Evolutionary conservation across 64 coral and sea anemone species (phyloP).

Genomic region (Actinia tenebrosa): DNA sequence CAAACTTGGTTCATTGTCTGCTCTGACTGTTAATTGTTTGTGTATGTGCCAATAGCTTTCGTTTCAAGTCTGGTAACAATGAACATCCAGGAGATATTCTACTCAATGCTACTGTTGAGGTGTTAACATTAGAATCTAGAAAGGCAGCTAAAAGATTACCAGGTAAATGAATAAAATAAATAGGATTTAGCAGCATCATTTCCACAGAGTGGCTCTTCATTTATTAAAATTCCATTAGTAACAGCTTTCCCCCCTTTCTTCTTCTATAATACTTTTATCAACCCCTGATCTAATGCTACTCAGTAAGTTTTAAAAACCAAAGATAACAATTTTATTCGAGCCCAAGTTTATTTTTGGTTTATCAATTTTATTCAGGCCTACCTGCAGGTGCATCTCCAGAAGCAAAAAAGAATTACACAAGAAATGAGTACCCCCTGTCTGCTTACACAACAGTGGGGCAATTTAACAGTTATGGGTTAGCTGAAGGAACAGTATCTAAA

Average conservation of each 20-base stretch:
- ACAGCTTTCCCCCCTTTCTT: no score
- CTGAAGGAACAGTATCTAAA: conserved; percentile 48
- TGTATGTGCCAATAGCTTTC: conserved; percentile 54
- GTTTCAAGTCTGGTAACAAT: conserved; percentile 90
- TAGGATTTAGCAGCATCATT: no score
- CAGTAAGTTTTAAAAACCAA: no score
- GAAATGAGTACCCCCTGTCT: conserved; percentile 56
- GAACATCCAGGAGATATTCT: conserved; percentile 96
- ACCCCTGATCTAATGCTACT: no score
- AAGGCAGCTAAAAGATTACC: conserved; percentile 45
- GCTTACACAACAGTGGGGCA: conserved; percentile 62
- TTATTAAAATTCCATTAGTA: no score
- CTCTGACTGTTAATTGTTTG: no score
- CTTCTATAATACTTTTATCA: no score
- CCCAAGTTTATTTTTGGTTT: background rate
- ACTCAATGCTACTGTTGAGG: conserved; percentile 88
- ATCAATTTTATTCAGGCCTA: background rate
- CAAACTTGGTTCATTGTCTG: no score
- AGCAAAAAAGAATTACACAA: conserved; percentile 65
- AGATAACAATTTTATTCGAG: no score
- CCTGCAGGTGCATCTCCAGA: conserved; percentile 63
- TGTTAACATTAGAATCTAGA: conserved; percentile 51
- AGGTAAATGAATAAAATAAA: conserved; percentile 16
- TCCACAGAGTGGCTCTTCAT: no score
- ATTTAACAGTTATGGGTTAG: conserved; percentile 63